Evolutionary conservation across 1,140 invertebrate genomes (phyloP).

Genomic region (Polypedilum vanderplanki): DNA sequence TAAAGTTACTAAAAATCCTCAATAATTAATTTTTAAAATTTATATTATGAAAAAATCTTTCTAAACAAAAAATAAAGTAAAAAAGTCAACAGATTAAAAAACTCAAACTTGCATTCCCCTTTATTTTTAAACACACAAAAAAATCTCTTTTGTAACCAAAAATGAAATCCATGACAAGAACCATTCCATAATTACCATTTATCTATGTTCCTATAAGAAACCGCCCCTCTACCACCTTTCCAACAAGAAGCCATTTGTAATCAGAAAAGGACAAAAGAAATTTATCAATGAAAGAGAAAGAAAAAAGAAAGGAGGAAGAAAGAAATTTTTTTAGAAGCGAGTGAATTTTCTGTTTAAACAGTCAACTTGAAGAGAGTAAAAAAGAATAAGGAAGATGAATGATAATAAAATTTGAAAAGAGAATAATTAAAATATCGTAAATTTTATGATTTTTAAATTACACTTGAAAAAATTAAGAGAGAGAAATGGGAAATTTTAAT

Average conservation of each 20-base stretch:
- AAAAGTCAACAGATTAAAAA: neutral
- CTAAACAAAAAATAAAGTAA: neutral
- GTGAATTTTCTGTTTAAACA: neutral
- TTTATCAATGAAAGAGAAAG: neutral
- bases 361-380: neutral
- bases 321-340: neutral
- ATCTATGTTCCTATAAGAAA: neutral
- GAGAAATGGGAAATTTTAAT: too few species aligned
- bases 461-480: too few species aligned
- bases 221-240: conserved; percentile 3
- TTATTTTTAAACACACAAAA: neutral
- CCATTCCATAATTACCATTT: too few species aligned
- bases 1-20: too few species aligned
- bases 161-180: neutral
- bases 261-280: conserved; percentile 7
- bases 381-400: too few species aligned
- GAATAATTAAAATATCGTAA: too few species aligned
- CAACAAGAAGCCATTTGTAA: conserved; percentile 7
- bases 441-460: too few species aligned
- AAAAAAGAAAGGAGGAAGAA: neutral
- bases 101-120: conserved; percentile 10
- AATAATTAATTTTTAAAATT: too few species aligned
- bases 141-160: neutral
- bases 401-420: too few species aligned
- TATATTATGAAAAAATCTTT: neutral